phyloP scores from a whole-genome alignment of 2,113 vertebrate genomes.

The Hypocryptadius cinnamomeus region DNA sequence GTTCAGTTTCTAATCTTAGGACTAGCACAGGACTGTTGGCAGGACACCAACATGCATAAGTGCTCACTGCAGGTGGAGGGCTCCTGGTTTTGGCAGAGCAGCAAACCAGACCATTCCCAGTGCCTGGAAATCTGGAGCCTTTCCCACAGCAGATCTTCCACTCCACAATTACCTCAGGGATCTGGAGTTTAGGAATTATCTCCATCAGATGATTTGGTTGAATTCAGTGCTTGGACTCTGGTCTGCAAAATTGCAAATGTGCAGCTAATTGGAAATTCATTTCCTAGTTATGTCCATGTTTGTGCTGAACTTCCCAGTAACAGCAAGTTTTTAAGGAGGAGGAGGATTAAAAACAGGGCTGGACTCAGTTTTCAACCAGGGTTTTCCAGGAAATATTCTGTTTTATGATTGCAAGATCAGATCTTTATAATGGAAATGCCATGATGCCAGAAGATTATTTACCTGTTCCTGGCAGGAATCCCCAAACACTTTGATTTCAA shows the following conservation, averaged over 20 bases:
- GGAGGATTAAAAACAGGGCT: neutral
- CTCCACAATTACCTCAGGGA: neutral
- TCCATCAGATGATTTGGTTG: neutral
- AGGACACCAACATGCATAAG: neutral
- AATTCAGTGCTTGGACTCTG: neutral
- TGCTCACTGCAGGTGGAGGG: neutral
- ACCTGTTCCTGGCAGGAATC: neutral
- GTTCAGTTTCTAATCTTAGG: neutral
- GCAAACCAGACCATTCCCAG: neutral
- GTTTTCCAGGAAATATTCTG: neutral
- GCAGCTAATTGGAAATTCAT: neutral
- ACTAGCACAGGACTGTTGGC: neutral
- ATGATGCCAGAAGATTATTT: neutral
- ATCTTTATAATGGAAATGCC: neutral
- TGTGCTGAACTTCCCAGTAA: neutral
- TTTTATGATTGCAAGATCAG: neutral
- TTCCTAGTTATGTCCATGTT: neutral
- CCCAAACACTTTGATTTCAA: neutral
- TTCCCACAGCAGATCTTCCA: neutral
- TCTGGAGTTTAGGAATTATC: neutral
- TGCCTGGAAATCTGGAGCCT: neutral
- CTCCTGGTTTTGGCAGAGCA: neutral
- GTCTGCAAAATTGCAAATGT: neutral
- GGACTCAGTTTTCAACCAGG: neutral
- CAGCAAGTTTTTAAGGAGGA: neutral